These are phyloP conservation scores for Proctacanthus coquilletti DNA, from an alignment of 1,140 invertebrate genomes.

Conservation along the genomic window DNA sequence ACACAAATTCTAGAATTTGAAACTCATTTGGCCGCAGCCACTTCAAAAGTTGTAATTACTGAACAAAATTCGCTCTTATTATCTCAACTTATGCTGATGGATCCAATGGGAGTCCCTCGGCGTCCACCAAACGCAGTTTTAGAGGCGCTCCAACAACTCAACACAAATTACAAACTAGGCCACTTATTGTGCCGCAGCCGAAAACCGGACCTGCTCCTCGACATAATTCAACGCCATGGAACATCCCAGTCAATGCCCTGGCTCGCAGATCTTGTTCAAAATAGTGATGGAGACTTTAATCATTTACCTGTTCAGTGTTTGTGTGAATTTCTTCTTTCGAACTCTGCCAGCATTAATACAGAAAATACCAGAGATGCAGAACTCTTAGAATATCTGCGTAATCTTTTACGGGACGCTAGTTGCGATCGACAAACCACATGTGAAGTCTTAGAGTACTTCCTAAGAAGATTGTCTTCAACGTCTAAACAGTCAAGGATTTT, in stretches of 20 bases:
- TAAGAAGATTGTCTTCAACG: slow-evolving; percentile 67
- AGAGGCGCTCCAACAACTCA: slow-evolving; percentile 67
- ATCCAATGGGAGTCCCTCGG: slow-evolving; percentile 65
- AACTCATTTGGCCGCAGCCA: slow-evolving; percentile 78
- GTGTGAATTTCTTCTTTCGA: slow-evolving; percentile 86
- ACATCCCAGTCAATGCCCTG: slow-evolving; percentile 90
- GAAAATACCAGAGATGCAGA: slow-evolving; percentile 39
- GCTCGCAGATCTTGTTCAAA: slow-evolving; percentile 87
- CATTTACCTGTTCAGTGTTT: slow-evolving; percentile 82
- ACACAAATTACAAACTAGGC: slow-evolving; percentile 66
- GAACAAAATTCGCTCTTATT: slow-evolving; percentile 78
- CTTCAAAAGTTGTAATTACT: slow-evolving; percentile 69
- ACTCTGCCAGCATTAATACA: slow-evolving; percentile 27
- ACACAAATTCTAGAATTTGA: slow-evolving; percentile 85
- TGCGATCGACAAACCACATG: slow-evolving; percentile 44
- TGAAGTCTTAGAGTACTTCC: slow-evolving; percentile 86
- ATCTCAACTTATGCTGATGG: slow-evolving; percentile 66
- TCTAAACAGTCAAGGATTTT: slow-evolving; percentile 59
- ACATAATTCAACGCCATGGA: slow-evolving; percentile 80
- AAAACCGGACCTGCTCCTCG: slow-evolving; percentile 81
- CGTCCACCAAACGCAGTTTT: slow-evolving; percentile 60
- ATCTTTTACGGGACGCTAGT: slow-evolving; percentile 43
- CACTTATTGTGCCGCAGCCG: slow-evolving; percentile 77
- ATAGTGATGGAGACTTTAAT: slow-evolving; percentile 50
- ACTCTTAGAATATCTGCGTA: slow-evolving; percentile 58